A percentile compares a stretch with the other conserved stretches of the same genome.
Evolutionary conservation across 2,797 vertebrate genomes (phyloP).

Genomic region (Gadopsis bispinosus): DNA sequence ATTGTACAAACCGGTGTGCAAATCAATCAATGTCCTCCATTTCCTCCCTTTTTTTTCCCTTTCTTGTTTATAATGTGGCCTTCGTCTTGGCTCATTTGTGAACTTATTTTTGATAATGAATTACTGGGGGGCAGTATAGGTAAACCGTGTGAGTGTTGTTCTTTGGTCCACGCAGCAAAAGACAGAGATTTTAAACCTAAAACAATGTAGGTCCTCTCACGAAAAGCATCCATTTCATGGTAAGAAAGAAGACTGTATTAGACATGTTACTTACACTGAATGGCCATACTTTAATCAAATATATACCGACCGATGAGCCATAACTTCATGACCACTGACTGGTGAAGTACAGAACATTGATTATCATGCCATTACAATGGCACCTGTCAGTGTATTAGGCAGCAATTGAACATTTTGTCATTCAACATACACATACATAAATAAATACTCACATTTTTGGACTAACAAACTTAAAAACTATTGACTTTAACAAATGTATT

Average conservation of each 20-base stretch:
- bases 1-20: not conserved
- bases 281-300: not conserved
- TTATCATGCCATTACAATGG: no score
- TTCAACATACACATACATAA: not conserved
- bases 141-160: not conserved
- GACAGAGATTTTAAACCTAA: not conserved
- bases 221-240: not conserved
- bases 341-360: no score
- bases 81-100: not conserved
- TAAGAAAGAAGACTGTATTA: not conserved
- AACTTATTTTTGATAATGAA: slow-evolving; percentile 2
- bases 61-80: not conserved
- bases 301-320: not conserved
- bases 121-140: not conserved
- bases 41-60: not conserved
- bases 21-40: not conserved
- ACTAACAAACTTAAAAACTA: not conserved
- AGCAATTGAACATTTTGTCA: no score
- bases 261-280: not conserved
- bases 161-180: not conserved
- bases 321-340: no score
- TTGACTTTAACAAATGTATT: not conserved
- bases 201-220: not conserved
- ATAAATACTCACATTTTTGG: not conserved
- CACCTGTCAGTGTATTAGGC: no score